Conservation (phyloP, 2,113 vertebrate species). For the Catharus minimus region DNA sequence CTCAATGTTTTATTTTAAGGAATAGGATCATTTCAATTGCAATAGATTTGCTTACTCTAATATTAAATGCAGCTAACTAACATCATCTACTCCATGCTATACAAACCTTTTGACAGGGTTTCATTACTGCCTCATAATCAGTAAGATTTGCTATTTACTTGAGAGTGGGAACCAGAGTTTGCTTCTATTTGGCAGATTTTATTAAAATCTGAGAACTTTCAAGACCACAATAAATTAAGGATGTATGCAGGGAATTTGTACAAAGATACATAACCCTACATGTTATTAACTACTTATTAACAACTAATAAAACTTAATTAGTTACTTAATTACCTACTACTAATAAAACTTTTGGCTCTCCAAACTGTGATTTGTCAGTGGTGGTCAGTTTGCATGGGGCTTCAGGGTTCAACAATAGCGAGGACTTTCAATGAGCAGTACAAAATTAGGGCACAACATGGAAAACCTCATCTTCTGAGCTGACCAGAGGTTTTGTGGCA, state of each 20-base stretch:
- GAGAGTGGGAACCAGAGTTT: background rate
- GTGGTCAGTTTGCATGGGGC: background rate
- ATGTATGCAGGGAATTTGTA: background rate
- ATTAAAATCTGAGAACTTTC: constrained; percentile 6
- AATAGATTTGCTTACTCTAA: background rate
- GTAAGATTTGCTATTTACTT: background rate
- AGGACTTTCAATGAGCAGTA: background rate
- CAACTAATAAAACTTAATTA: background rate
- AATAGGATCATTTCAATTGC: background rate
- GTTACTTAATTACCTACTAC: background rate
- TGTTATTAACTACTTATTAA: background rate
- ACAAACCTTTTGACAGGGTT: background rate
- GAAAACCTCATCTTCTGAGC: background rate
- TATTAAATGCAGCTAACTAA: background rate
- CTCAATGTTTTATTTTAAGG: background rate
- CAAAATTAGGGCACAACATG: background rate
- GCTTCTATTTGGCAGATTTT: background rate
- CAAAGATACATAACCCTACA: background rate
- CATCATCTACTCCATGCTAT: background rate
- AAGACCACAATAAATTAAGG: background rate
- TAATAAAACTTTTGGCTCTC: background rate
- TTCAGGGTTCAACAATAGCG: background rate
- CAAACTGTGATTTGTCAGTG: background rate
- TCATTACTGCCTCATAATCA: background rate
- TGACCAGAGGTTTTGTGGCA: background rate